These are phyloP conservation scores for Antidorcas marsupialis DNA, from an alignment of 2,113 vertebrate genomes.

Conservation along the genomic window DNA sequence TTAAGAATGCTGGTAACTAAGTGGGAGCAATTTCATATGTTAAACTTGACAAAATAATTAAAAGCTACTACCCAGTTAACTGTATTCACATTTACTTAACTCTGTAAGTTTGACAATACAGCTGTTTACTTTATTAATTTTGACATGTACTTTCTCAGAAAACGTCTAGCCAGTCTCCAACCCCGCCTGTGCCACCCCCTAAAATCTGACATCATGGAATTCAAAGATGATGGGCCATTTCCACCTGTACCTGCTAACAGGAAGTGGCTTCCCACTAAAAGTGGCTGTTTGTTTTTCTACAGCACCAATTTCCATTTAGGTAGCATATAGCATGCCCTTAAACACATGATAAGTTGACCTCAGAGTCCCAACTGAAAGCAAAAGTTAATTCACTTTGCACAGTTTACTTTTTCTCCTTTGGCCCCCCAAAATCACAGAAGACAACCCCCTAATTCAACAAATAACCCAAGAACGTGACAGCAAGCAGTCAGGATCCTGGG, in stretches of 20 bases:
- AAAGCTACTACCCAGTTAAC: background rate
- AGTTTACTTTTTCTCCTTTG: background rate
- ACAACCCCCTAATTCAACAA: background rate
- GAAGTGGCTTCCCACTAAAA: background rate
- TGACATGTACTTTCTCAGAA: background rate
- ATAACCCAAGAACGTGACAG: background rate
- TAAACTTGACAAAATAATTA: constrained; percentile 50
- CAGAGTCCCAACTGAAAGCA: background rate
- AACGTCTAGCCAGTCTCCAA: background rate
- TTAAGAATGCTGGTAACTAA: constrained; percentile 33
- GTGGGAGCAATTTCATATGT: constrained; percentile 4
- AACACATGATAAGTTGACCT: background rate
- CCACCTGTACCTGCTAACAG: background rate
- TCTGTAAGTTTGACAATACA: background rate
- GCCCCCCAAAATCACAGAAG: background rate
- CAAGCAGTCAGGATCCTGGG: background rate
- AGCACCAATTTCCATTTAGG: background rate
- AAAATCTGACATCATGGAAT: rapidly evolving
- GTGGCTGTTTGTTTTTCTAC: background rate
- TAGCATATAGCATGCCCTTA: background rate
- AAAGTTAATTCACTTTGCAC: background rate
- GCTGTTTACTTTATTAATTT: background rate
- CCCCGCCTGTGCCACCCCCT: background rate
- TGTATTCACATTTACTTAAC: background rate
- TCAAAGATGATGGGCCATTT: background rate